These are phyloP conservation scores for Metopolophium dirhodum DNA, from an alignment of 1,140 invertebrate genomes.

Conservation along the genomic window DNA sequence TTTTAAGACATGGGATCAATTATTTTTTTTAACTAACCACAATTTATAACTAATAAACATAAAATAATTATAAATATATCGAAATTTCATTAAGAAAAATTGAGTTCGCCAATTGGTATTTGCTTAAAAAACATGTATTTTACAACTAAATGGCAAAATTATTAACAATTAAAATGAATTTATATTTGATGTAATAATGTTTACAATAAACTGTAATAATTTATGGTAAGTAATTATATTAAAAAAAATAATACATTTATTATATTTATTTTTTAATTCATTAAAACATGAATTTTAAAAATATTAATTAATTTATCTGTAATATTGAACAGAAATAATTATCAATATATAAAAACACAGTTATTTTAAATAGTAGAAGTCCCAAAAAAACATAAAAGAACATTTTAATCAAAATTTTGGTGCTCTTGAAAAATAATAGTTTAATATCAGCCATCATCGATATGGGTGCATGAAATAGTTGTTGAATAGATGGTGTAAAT, in stretches of 20 bases:
- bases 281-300: slow-evolving; percentile 1
- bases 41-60: background rate
- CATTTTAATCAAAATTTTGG: background rate
- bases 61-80: slow-evolving; percentile 12
- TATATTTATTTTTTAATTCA: background rate
- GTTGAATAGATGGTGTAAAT: background rate
- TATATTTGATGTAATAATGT: background rate
- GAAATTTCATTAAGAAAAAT: background rate
- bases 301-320: background rate
- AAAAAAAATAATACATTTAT: background rate
- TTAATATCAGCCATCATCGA: background rate
- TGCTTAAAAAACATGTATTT: background rate
- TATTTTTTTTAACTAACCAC: background rate
- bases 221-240: background rate
- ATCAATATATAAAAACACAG: background rate
- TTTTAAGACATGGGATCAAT: background rate
- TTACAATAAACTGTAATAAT: background rate
- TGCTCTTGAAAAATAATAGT: background rate
- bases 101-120: background rate
- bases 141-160: slow-evolving; percentile 8
- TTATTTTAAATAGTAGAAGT: slow-evolving; percentile 15
- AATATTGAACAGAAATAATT: background rate
- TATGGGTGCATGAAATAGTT: background rate
- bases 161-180: slow-evolving; percentile 18
- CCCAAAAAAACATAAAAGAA: slow-evolving; percentile 39